Evolutionary conservation across 1,140 invertebrate species (phyloP), one percentile per base, ranked within the genome.

Genomic region (Diorhabda carinulata): DNA sequence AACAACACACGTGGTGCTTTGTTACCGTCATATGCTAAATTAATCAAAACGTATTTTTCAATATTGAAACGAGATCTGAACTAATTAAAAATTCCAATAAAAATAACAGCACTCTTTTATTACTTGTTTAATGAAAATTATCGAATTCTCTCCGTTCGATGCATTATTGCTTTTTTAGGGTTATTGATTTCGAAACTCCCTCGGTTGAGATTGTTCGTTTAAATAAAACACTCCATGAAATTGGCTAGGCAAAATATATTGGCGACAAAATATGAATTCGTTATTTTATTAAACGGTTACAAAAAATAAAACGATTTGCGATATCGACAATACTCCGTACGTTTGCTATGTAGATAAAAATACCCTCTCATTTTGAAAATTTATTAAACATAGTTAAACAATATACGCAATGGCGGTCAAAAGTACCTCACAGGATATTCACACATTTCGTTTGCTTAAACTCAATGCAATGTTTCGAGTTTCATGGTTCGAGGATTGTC

Each of bases 81-180:
- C 64, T 73, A 75, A 75, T 75, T 75, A 72, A 75, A 75, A 75
- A 73, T 75, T 75, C 73, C 74, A 73, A 75, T 73, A 75, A 72
- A 75, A 75, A 72, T 75, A 75, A 75, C 74, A 72, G 58, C 72
- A 66, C 70, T 73, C 69, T 75, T 75, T 64, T 73, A 73, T 73
- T 63, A 67, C 74, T 66, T 67, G 67, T 71, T 62, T 64, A 61
- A 67, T 67, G 61, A 66, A 73, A 75, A 75, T 73, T 75, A 73
- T 68, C 70, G 68, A 68, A 75, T 74, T 71, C 58, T 66, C 56
- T 42, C 40, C 56, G 47, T 64, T 64, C 52, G 47, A 25, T 64
- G 52, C 45, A 41, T 64, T n/a, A 64, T 64, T 64, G 63, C 63
- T 64, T 64, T 64, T 64, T 64, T 52, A 52, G 47, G 47, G 25